These are phyloP conservation scores for Antennarius maculatus DNA, from an alignment of 2,797 vertebrate genomes.

Conservation along the genomic window DNA sequence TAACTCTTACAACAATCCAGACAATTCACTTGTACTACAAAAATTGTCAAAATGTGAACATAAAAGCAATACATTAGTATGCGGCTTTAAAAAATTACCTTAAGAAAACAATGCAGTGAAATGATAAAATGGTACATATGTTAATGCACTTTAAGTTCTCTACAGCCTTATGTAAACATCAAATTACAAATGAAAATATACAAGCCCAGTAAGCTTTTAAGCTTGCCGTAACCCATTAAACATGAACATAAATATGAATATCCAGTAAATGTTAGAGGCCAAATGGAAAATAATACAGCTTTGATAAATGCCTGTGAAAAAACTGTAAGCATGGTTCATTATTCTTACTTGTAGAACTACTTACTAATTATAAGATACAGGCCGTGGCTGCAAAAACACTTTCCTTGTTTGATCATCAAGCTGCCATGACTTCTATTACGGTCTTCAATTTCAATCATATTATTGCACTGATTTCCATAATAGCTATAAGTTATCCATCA, in stretches of 20 bases:
- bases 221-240: not conserved
- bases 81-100: not conserved
- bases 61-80: conserved; percentile 2
- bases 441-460: conserved; percentile 46
- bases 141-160: not conserved
- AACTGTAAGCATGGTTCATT: conserved; percentile 2
- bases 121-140: not conserved
- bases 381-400: conserved; percentile 36
- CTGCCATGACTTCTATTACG: conserved; percentile 46
- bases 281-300: conserved; percentile 7
- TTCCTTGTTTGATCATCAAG: conserved; percentile 35
- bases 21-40: conserved; percentile 1
- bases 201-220: not conserved
- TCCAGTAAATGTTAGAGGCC: not conserved
- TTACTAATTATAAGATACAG: conserved; percentile 24
- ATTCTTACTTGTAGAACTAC: conserved; percentile 1
- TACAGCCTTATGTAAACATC: not conserved
- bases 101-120: not conserved
- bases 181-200: not conserved
- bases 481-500: conserved; percentile 39
- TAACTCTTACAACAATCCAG: conserved; percentile 12
- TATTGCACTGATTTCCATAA: conserved; percentile 43
- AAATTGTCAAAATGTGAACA: conserved; percentile 13
- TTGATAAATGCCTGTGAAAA: conserved; percentile 2
- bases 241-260: not conserved